Base-by-base conservation (phyloP, 1,140 invertebrate genomes). In the Aphidius gifuensis region DNA sequence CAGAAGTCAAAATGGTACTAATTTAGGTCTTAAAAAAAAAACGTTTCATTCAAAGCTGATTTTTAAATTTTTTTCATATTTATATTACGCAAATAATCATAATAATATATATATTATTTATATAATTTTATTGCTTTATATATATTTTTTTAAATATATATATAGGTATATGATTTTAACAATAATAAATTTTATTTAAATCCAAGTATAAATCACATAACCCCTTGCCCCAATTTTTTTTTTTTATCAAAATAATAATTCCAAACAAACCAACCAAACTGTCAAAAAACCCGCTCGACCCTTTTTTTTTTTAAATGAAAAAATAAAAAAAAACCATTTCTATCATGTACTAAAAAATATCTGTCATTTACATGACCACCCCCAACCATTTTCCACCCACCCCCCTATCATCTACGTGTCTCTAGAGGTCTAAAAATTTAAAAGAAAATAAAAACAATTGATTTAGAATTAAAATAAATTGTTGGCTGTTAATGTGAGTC, bases 1-100 rank as follows among this genome's bases (percentile, higher is more conserved):
- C 93, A 83, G 95, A 97, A 92, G 94, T 97, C 82, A 93, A 96
- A 90, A 98, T 98, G 96, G 94, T 97, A 92, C 86, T 82, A 79
- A 75, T 74, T 81, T 82, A 79, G 82, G 83, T 84, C 79, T 84
- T 63, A 62, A 66, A 32, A 32, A 16, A 16, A 16, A 16, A 54
- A 59, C 60, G 47, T 66, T 58, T 63, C 58, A 62, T 59, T 59
- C 61, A 58, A 43, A 48, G 57, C 57, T 39, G 57, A 58, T 32
- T 32, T 32, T 48, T 58, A 9, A 49, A 39, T 58, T 58, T 32
- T 38, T 32, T 83, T 32, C 1, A 32, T 32, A 32, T 32, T 32
- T 32, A 32, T 32, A 32, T 16, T 16, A 16, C 16, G 16, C 16
- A 16, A 16, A 16, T 16, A 16, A 16, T 16, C 16, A 16, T 16